Evolutionary conservation across 2,888 invertebrate genomes (phyloP).

Genomic region (Sericinus montela): DNA sequence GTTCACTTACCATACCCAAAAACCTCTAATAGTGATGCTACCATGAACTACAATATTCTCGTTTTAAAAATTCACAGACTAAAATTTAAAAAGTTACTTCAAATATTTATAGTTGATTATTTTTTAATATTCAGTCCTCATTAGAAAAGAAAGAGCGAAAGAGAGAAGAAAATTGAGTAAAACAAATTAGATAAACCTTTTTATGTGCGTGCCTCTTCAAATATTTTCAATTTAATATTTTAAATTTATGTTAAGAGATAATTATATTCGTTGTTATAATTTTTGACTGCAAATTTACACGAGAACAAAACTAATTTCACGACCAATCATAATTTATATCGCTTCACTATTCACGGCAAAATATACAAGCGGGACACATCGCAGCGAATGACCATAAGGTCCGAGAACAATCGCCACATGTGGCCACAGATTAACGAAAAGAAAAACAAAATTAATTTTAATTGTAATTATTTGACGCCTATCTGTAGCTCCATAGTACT

Average conservation of each 20-base stretch:
- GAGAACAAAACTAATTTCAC: no score
- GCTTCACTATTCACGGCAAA: slow-evolving; percentile 25
- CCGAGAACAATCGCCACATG: slow-evolving; percentile 77
- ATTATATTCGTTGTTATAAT: no score
- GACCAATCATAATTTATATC: neutral
- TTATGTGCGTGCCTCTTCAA: no score
- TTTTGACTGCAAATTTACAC: neutral
- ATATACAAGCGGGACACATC: slow-evolving; percentile 33
- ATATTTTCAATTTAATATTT: no score
- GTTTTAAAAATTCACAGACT: no score
- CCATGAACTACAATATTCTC: neutral
- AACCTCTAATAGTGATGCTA: slow-evolving; percentile 19
- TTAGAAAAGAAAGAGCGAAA: no score
- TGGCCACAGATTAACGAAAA: slow-evolving; percentile 74
- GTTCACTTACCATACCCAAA: slow-evolving; percentile 55
- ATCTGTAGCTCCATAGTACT: slow-evolving; percentile 35
- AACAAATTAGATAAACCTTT: no score
- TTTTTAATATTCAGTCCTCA: no score
- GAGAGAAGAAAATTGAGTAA: no score
- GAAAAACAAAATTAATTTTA: slow-evolving; percentile 70
- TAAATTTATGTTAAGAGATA: no score
- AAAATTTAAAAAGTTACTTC: no score
- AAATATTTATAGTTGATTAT: no score
- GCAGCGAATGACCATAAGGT: slow-evolving; percentile 72
- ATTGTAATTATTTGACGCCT: slow-evolving; percentile 21